Conservation (phyloP, 2,888 invertebrate species). For the Mayetiola destructor region DNA sequence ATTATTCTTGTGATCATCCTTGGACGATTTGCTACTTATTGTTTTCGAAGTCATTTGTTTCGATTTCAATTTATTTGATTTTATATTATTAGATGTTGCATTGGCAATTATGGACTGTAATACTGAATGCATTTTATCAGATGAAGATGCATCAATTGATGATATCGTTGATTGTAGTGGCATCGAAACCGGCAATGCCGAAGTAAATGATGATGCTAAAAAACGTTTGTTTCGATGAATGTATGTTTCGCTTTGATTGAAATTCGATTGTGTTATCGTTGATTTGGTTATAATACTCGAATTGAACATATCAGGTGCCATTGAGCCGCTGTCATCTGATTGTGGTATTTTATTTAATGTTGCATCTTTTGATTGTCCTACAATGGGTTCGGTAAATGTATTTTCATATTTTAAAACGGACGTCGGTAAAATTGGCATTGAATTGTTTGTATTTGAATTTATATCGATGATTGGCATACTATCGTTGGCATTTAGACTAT, state of each 20-base stretch:
- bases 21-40: neutral
- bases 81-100: neutral
- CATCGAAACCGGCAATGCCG: neutral
- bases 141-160: neutral
- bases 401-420: constrained; percentile 6
- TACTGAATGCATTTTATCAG: neutral
- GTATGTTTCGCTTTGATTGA: neutral
- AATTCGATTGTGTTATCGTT: neutral
- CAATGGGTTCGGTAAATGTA: neutral
- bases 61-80: neutral
- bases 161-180: neutral
- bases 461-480: constrained; percentile 1
- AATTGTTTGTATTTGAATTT: neutral
- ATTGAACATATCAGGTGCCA: too few species aligned
- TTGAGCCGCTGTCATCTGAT: too few species aligned
- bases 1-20: neutral
- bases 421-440: constrained; percentile 6
- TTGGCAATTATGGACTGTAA: neutral
- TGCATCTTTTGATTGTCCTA: neutral
- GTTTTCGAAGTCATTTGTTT: neutral
- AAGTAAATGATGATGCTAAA: neutral
- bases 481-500: neutral
- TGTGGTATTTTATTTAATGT: neutral
- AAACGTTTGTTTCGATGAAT: neutral
- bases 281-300: neutral